These are phyloP conservation scores for Vanessa atalanta DNA, from an alignment of 1,140 invertebrate species.

Conservation along the genomic window DNA sequence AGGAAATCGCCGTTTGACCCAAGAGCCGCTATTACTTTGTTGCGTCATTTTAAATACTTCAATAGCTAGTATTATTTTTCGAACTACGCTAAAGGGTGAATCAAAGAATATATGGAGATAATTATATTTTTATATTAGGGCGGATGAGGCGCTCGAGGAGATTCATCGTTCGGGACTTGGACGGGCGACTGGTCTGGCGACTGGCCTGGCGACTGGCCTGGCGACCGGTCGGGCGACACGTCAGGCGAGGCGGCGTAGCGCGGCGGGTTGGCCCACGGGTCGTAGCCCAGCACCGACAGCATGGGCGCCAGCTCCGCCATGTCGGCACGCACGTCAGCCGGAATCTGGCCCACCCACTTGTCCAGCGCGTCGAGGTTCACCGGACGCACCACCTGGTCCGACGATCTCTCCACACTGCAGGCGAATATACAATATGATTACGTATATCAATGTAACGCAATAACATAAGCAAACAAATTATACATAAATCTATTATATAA, in stretches of 20 bases:
- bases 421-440: no score
- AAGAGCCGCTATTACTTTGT: no score
- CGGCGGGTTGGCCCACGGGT: conserved; percentile 96
- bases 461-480: no score
- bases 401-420: conserved; percentile 95
- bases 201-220: not conserved
- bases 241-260: conserved; percentile 85
- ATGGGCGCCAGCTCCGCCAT: conserved; percentile 96
- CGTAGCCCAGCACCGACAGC: conserved; percentile 94
- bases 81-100: not conserved
- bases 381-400: conserved; percentile 99
- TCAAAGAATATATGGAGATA: conserved; percentile 4
- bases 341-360: conserved; percentile 98
- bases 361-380: conserved; percentile 97
- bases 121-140: conserved; percentile 33
- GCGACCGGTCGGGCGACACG: conserved; percentile 6
- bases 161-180: conserved; percentile 12
- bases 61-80: not conserved
- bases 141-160: conserved; percentile 24
- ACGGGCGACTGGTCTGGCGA: conserved; percentile 9
- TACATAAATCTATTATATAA: no score
- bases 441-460: no score
- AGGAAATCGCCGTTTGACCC: no score
- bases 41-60: no score
- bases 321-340: conserved; percentile 93